These are phyloP conservation scores for Eclectus roratus DNA, from an alignment of 2,113 vertebrate species.

Conservation along the genomic window DNA sequence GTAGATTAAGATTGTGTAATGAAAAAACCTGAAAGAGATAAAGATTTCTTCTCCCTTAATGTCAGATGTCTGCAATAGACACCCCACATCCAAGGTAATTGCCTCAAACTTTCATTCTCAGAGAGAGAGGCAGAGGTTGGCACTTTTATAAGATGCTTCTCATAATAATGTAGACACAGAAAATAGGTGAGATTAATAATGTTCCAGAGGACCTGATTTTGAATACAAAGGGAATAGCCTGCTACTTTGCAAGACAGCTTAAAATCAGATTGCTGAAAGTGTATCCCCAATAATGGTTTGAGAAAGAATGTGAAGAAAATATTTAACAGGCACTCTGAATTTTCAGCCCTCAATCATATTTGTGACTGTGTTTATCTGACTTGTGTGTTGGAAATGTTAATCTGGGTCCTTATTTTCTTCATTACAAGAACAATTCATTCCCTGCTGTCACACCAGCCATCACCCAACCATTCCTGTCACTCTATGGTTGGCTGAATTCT, in stretches of 20 bases:
- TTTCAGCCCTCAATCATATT: background rate
- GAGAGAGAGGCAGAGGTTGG: background rate
- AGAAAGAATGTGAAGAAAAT: background rate
- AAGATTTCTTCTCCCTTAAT: background rate
- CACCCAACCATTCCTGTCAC: background rate
- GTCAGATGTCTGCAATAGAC: background rate
- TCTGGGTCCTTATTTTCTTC: background rate
- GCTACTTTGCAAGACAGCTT: background rate
- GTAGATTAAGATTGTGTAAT: background rate
- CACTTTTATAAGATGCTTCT: background rate
- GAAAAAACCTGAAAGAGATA: background rate
- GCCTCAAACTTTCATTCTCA: background rate
- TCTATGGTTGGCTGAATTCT: background rate
- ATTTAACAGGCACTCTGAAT: background rate
- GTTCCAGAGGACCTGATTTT: background rate
- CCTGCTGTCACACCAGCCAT: background rate
- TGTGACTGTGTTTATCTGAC: background rate
- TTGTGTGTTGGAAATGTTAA: background rate
- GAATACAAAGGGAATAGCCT: constrained; percentile 14
- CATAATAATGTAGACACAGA: background rate
- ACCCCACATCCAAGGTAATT: background rate
- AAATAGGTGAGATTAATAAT: background rate
- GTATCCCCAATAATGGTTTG: background rate
- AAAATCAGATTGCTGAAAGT: constrained; percentile 12
- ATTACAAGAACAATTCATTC: background rate